phyloP scores from a whole-genome alignment of 2,888 invertebrate genomes.

The Lottia gigantea region DNA sequence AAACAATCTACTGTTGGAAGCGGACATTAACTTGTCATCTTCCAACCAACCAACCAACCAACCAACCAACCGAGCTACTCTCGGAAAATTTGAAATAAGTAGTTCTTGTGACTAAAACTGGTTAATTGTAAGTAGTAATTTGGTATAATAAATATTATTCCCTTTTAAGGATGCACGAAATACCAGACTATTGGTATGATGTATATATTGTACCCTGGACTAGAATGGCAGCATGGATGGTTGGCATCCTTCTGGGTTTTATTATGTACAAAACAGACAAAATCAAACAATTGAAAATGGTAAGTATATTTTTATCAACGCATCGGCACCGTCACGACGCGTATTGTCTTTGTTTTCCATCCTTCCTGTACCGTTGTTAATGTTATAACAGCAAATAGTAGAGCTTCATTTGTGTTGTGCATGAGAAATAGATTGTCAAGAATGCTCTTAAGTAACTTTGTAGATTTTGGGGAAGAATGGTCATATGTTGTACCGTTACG shows the following conservation, averaged over 20 bases:
- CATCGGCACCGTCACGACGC: too few species aligned
- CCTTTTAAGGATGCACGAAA: slow-evolving; percentile 40
- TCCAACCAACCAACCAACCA: too few species aligned
- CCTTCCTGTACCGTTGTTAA: too few species aligned
- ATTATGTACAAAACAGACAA: slow-evolving; percentile 49
- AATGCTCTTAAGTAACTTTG: too few species aligned
- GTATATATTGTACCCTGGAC: slow-evolving; percentile 70
- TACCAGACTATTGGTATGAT: slow-evolving; percentile 46
- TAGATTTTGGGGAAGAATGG: too few species aligned
- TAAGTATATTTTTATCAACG: slow-evolving; percentile 14
- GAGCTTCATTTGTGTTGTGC: too few species aligned
- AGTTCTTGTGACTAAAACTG: neutral
- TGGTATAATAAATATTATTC: neutral
- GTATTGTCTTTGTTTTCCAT: too few species aligned
- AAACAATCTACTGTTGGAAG: too few species aligned
- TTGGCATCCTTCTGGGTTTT: slow-evolving; percentile 68
- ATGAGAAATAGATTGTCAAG: too few species aligned
- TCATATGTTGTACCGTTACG: too few species aligned
- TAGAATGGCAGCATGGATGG: slow-evolving; percentile 68
- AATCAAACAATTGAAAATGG: slow-evolving; percentile 16
- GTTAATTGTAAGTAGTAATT: neutral
- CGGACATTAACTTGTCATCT: too few species aligned
- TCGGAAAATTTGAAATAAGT: neutral
- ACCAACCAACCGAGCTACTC: neutral
- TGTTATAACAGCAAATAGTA: too few species aligned